Evolutionary conservation across 2,888 invertebrate genomes (phyloP).

Genomic region (Perizoma flavofasciatum): DNA sequence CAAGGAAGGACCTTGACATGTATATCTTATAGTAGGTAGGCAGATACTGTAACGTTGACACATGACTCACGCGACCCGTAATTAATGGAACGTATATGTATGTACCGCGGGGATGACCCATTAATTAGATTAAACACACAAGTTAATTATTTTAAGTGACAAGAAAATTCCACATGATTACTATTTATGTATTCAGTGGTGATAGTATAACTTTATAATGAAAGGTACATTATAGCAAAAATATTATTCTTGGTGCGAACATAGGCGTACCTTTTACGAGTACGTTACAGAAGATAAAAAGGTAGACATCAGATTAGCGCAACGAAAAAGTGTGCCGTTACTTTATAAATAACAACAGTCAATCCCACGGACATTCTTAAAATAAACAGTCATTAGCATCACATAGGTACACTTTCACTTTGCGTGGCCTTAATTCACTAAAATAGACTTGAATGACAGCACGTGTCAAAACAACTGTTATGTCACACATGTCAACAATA

Average conservation of each 20-base stretch:
- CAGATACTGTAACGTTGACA: constrained; percentile 33
- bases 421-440: constrained; percentile 29
- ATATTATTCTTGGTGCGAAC: too few species aligned
- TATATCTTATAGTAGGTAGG: constrained; percentile 14
- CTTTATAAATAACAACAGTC: constrained; percentile 27
- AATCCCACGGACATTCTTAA: constrained; percentile 27
- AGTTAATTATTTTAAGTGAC: constrained; percentile 8
- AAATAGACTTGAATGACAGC: constrained; percentile 35
- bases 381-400: constrained; percentile 33
- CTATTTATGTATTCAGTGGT: too few species aligned
- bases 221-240: too few species aligned
- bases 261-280: too few species aligned
- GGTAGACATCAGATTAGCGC: not conserved
- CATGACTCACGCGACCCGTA: constrained; percentile 49
- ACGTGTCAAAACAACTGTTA: constrained; percentile 38
- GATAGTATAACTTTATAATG: too few species aligned
- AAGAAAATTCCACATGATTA: constrained; percentile 4
- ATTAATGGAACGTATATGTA: constrained; percentile 36
- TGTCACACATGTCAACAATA: constrained; percentile 38
- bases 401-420: constrained; percentile 30
- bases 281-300: too few species aligned
- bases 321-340: constrained; percentile 5
- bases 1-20: constrained; percentile 34
- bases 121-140: constrained; percentile 33
- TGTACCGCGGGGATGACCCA: constrained; percentile 28